Percentiles rank a stretch among this genome's conserved stretches.
phyloP scores from a whole-genome alignment of 2,888 invertebrate species.

The Blera fallax region DNA sequence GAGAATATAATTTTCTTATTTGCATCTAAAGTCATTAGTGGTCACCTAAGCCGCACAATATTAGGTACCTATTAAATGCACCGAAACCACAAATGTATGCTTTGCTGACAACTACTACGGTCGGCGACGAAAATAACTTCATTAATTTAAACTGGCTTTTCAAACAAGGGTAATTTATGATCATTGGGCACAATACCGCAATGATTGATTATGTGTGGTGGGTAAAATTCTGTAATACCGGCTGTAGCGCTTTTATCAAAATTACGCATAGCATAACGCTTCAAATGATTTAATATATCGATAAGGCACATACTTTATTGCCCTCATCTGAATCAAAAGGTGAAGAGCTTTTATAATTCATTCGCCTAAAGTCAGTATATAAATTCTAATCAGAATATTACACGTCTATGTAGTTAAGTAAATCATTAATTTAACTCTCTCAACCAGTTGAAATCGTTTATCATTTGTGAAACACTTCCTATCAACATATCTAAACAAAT shows the following conservation, averaged over 20 bases:
- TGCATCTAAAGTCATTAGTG: conserved; percentile 56
- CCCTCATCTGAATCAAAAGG: neutral
- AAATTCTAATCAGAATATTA: neutral
- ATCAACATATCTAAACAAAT: conserved; percentile 13
- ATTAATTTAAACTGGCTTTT: conserved; percentile 56
- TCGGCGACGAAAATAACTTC: conserved; percentile 43
- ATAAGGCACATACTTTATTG: conserved; percentile 4
- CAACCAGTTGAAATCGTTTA: neutral
- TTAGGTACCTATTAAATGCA: conserved; percentile 33
- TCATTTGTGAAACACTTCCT: conserved; percentile 8
- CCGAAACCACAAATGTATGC: conserved; percentile 34
- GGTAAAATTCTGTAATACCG: conserved; percentile 21
- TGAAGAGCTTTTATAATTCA: neutral
- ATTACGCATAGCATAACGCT: neutral
- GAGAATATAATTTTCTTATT: conserved; percentile 25
- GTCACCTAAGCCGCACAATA: conserved; percentile 27
- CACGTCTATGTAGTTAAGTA: neutral
- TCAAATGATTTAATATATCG: conserved; percentile 19
- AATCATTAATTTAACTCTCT: conserved; percentile 9
- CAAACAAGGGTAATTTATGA: conserved; percentile 55
- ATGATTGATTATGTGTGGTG: conserved; percentile 58
- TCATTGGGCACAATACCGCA: conserved; percentile 53
- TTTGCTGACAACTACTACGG: conserved; percentile 11
- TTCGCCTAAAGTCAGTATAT: neutral
- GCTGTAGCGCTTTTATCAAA: conserved; percentile 34